These are phyloP conservation scores for Cosmorhoe ocellata DNA, from an alignment of 2,888 invertebrate species.

Conservation along the genomic window DNA sequence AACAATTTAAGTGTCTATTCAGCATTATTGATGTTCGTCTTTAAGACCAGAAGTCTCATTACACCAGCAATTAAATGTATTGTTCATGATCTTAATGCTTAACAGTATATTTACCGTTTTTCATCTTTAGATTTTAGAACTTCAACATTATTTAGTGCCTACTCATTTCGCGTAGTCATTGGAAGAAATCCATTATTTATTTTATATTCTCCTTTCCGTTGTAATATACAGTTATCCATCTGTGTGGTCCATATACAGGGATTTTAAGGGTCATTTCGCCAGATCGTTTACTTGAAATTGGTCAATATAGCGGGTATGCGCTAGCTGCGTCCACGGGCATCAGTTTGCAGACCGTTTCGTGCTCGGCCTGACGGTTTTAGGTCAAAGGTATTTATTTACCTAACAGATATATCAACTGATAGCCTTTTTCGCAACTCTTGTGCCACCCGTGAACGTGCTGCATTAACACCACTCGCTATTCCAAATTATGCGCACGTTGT, in stretches of 20 bases:
- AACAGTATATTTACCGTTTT: conserved; percentile 23
- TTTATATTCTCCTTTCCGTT: conserved; percentile 19
- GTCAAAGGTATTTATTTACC: conserved; percentile 72
- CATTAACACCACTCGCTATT: conserved; percentile 42
- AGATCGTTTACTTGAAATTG: conserved; percentile 39
- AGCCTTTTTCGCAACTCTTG: conserved; percentile 53
- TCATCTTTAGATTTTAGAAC: conserved; percentile 2
- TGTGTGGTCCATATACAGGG: conserved; percentile 32
- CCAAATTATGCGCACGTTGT: conserved; percentile 39
- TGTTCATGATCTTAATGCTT: conserved; percentile 15
- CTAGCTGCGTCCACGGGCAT: conserved; percentile 42
- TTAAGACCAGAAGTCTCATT: conserved; percentile 20
- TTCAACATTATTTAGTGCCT: conserved; percentile 12
- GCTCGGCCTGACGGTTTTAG: conserved; percentile 59
- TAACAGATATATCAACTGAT: conserved; percentile 56
- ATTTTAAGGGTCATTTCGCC: conserved; percentile 29
- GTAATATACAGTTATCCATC: conserved; percentile 28
- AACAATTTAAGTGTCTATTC: conserved; percentile 6
- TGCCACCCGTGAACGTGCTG: conserved; percentile 51
- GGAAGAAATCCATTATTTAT: conserved; percentile 24
- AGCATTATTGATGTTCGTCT: conserved; percentile 11
- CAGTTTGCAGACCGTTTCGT: conserved; percentile 54
- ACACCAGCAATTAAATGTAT: conserved; percentile 13
- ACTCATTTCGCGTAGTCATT: conserved; percentile 13
- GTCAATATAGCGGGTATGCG: conserved; percentile 39